Percentiles rank a stretch among this genome's conserved stretches.
Evolutionary conservation across 2,888 invertebrate species (phyloP).

Genomic region (Nomada lathburiana): DNA sequence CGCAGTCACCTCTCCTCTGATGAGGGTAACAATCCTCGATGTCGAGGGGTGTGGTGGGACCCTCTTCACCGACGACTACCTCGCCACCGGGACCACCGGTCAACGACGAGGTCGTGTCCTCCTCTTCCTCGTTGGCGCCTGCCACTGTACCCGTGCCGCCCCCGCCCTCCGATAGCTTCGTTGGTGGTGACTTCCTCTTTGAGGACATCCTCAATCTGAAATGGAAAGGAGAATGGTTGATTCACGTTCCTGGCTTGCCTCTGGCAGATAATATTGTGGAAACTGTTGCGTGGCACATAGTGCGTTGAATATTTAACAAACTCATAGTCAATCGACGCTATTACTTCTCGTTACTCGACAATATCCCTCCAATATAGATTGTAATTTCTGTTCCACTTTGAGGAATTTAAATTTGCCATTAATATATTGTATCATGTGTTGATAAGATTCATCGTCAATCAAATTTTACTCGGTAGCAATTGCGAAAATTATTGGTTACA

Average conservation of each 20-base stretch:
- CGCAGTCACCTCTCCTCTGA: constrained; percentile 72
- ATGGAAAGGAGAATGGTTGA: constrained; percentile 55
- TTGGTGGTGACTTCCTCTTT: constrained; percentile 98
- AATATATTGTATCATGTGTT: too few species aligned
- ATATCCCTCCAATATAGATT: too few species aligned
- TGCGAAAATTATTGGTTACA: too few species aligned
- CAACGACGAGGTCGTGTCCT: constrained; percentile 85
- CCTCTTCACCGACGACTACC: constrained; percentile 79
- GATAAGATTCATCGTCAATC: too few species aligned
- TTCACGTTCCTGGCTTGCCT: constrained; percentile 11
- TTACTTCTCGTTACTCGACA: too few species aligned
- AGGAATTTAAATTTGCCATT: too few species aligned
- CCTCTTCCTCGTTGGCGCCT: constrained; percentile 85
- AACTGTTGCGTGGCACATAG: too few species aligned
- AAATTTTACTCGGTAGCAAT: too few species aligned
- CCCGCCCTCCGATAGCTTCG: constrained; percentile 94
- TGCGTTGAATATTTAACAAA: neutral
- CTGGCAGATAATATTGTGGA: neutral
- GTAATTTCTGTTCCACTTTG: too few species aligned
- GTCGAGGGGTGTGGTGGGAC: constrained; percentile 87
- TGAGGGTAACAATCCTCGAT: constrained; percentile 82
- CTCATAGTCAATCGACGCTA: too few species aligned
- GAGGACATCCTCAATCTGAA: constrained; percentile 96
- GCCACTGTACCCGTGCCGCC: constrained; percentile 81
- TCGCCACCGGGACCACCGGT: constrained; percentile 77